phyloP scores from a whole-genome alignment of 2,888 invertebrate genomes.

The Xestobium rufovillosum region DNA sequence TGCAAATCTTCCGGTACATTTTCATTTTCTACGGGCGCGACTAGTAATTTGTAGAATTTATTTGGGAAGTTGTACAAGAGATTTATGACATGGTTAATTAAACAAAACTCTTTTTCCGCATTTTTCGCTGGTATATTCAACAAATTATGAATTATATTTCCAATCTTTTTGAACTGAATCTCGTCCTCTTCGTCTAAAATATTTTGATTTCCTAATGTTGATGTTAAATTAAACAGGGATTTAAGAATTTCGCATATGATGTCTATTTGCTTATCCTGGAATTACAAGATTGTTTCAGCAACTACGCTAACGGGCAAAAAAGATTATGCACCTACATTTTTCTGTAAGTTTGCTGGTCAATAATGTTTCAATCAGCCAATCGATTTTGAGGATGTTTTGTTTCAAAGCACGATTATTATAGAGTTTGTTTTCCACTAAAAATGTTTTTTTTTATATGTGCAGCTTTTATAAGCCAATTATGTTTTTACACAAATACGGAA shows the following conservation, averaged over 20 bases:
- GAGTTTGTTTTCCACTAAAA: slow-evolving; percentile 1
- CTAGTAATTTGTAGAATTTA: slow-evolving; percentile 62
- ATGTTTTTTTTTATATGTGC: neutral
- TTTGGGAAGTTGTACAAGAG: slow-evolving; percentile 77
- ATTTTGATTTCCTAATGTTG: slow-evolving; percentile 42
- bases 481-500: too few species aligned
- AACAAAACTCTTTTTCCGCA: slow-evolving; percentile 55
- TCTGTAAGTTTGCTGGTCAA: too few species aligned
- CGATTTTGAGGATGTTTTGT: too few species aligned
- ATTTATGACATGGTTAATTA: slow-evolving; percentile 76
- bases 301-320: neutral
- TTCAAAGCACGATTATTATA: slow-evolving; percentile 8
- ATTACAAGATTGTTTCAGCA: slow-evolving; percentile 11
- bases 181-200: slow-evolving; percentile 63
- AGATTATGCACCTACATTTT: neutral
- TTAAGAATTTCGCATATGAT: slow-evolving; percentile 69
- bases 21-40: slow-evolving; percentile 44
- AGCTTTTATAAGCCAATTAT: too few species aligned
- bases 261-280: slow-evolving; percentile 53
- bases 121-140: slow-evolving; percentile 53
- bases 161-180: slow-evolving; percentile 63
- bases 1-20: slow-evolving; percentile 44
- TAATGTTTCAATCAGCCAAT: too few species aligned
- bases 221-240: slow-evolving; percentile 69
- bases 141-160: slow-evolving; percentile 62